phyloP scores from a whole-genome alignment of 2,888 invertebrate species.

The Chelonus formosanus region DNA sequence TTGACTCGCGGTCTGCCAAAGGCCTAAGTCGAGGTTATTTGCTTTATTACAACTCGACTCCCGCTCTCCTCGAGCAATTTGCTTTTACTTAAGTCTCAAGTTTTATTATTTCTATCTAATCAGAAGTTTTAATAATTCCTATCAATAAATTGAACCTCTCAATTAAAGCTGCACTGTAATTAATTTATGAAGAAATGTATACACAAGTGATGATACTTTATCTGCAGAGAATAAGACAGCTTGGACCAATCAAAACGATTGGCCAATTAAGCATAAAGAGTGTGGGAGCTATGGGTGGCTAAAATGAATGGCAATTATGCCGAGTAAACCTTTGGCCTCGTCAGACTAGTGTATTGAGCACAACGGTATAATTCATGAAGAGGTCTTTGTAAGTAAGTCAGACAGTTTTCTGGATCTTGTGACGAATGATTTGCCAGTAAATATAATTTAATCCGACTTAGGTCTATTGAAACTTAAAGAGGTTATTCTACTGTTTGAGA shows the following conservation, averaged over 20 bases:
- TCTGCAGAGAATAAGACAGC: conserved; percentile 31
- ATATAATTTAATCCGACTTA: neutral
- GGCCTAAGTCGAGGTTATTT: conserved; percentile 34
- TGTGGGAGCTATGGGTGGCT: conserved; percentile 29
- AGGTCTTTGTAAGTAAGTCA: conserved; percentile 11
- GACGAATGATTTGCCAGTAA: neutral
- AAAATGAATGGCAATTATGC: conserved; percentile 43
- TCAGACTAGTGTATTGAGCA: conserved; percentile 23
- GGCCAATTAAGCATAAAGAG: conserved; percentile 45
- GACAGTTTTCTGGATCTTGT: conserved; percentile 7
- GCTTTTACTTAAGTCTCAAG: no score
- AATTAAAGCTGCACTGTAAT: no score
- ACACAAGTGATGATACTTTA: neutral
- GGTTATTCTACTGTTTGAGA: no score
- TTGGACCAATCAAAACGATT: conserved; percentile 43
- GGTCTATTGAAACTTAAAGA: neutral
- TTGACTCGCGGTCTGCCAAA: conserved; percentile 52
- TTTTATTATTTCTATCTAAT: no score
- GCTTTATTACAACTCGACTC: no score
- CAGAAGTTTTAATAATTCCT: no score
- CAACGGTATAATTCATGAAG: conserved; percentile 40
- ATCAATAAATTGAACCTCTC: no score
- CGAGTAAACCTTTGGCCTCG: conserved; percentile 38
- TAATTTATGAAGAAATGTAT: no score
- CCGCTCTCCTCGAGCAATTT: no score